Evolutionary conservation across 2,113 vertebrate genomes (phyloP), one percentile per base, ranked within the genome.

Genomic region (Echinops telfairi): DNA sequence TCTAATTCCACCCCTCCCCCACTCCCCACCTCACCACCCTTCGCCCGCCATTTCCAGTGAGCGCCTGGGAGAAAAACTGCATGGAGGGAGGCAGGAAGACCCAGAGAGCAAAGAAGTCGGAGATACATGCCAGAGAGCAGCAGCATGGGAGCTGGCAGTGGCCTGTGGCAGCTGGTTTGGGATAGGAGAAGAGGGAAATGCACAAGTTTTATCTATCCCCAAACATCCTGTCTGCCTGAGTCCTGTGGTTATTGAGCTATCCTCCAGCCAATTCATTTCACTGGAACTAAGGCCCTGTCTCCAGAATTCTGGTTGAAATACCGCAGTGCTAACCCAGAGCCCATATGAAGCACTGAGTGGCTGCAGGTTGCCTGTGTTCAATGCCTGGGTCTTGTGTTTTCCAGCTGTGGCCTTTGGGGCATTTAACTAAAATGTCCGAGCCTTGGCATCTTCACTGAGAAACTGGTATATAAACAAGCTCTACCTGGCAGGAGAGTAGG

Each of bases 221-320:
- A 84, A 92, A 88, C 75, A 81, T 11, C 80, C 82, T 38, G 68
- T 36, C 33, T 47, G 43, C 60, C 19, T 86, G 58, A 87, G 77
- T 64, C 70, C 83, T 77, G 36, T 83, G 83, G 57, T 38, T 53
- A 62, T 33, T 77, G 81, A 78, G 29, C 38, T 91, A 38, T 36
- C 43, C 64, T 17, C 23, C 15, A 31, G 15, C 40, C 17, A 43
- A 77, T 88, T 78, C 62, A 33, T 68, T 36, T 89, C n/a, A 20
- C 17, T 3, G 57, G 58, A 47, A 77, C 47, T 38, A 77, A 80
- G 31, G 19, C 4, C 3, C 62, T 71, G 76, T 80, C 68, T 78
- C n/a, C 68, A 71, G 47, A 40, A 95, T 77, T 81, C n/a, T 31
- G 15, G 19, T 15, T 36, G 60, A 23, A 47, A 57, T 7, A 27